These are phyloP conservation scores for Apomyelois bistriatella DNA, from an alignment of 2,888 invertebrate species.

Conservation along the genomic window DNA sequence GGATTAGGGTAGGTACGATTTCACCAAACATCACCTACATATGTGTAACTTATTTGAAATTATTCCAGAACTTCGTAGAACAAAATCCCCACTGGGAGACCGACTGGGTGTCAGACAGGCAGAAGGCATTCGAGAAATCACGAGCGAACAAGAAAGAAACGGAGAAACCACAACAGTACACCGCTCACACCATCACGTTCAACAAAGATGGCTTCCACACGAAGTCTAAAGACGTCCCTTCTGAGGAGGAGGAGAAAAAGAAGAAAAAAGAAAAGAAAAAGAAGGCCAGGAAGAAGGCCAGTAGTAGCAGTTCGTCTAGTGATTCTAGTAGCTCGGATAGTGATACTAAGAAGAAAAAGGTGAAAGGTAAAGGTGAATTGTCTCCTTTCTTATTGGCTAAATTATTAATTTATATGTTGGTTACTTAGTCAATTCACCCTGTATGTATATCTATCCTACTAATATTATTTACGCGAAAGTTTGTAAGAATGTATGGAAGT, in stretches of 20 bases:
- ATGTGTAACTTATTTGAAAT: slow-evolving; percentile 77
- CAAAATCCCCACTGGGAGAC: slow-evolving; percentile 94
- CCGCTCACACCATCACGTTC: slow-evolving; percentile 70
- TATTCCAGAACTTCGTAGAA: slow-evolving; percentile 85
- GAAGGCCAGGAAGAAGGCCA: slow-evolving; percentile 36
- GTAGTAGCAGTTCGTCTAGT: slow-evolving; percentile 49
- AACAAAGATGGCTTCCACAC: slow-evolving; percentile 73
- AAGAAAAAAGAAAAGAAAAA: slow-evolving; percentile 77
- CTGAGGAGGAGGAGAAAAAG: slow-evolving; percentile 76
- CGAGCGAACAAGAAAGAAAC: slow-evolving; percentile 50
- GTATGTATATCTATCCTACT: too few relatives aligned
- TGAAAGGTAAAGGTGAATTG: slow-evolving; percentile 37
- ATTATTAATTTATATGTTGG: too few relatives aligned
- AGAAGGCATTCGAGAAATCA: slow-evolving; percentile 82
- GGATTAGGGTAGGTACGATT: too few relatives aligned
- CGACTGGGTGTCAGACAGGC: slow-evolving; percentile 91
- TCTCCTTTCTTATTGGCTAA: too few relatives aligned
- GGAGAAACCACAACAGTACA: slow-evolving; percentile 55
- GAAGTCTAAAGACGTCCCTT: slow-evolving; percentile 45
- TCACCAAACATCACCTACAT: too few relatives aligned
- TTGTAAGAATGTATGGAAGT: too few relatives aligned
- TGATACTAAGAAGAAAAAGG: slow-evolving; percentile 80
- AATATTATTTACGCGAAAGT: too few relatives aligned
- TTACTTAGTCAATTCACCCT: too few relatives aligned
- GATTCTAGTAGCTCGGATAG: slow-evolving; percentile 48